A percentile compares a stretch with the other conserved stretches of the same genome.
phyloP scores from a whole-genome alignment of 2,888 invertebrate species.

The Pristionchus mayeri region DNA sequence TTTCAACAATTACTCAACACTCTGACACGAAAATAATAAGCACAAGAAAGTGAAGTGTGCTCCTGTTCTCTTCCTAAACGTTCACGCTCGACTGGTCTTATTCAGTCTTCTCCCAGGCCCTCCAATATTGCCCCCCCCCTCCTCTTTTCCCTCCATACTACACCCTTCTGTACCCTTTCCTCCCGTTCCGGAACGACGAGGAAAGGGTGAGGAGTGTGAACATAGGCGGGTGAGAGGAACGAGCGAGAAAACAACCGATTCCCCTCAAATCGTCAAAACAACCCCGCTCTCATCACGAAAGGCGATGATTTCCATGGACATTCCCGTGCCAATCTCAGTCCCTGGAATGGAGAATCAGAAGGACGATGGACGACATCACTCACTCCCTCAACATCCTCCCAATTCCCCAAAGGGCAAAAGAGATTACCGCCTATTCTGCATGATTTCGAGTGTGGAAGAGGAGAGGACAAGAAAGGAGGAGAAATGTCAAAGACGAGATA shows the following conservation, averaged over 20 bases:
- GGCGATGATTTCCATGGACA: not conserved
- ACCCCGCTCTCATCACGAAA: not conserved
- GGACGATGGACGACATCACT: too few relatives aligned
- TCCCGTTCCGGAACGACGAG: slow-evolving; percentile 14
- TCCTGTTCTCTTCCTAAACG: not conserved
- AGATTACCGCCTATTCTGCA: not conserved
- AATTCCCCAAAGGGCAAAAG: not conserved
- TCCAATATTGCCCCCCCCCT: not conserved
- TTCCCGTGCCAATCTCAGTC: too few relatives aligned
- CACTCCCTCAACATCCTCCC: not conserved
- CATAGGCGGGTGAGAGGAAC: not conserved
- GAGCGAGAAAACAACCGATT: slow-evolving; percentile 9
- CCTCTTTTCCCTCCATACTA: not conserved
- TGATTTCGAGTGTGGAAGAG: not conserved
- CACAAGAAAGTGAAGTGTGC: not conserved
- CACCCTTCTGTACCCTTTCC: not conserved
- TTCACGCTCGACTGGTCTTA: not conserved
- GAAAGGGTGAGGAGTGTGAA: not conserved
- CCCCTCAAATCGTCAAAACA: not conserved
- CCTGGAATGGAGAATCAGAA: too few relatives aligned
- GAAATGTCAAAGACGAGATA: not conserved
- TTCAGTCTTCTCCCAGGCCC: not conserved
- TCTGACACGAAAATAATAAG: not conserved
- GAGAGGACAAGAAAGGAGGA: not conserved
- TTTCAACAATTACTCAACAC: not conserved